These are phyloP conservation scores for Luperina testacea DNA, from an alignment of 2,888 invertebrate genomes.

Conservation along the genomic window DNA sequence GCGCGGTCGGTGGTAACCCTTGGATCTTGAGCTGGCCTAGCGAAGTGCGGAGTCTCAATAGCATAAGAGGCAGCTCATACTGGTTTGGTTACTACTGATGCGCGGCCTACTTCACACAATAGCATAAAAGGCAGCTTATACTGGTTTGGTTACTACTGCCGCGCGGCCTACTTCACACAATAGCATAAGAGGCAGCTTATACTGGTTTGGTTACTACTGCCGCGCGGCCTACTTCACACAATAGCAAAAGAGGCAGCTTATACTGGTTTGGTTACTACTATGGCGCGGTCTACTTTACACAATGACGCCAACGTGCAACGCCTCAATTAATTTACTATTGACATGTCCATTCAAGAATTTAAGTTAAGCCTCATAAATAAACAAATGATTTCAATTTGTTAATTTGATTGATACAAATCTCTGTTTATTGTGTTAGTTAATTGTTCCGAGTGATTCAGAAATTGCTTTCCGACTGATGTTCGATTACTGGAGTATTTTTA, in stretches of 20 bases:
- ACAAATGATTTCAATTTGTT: neutral
- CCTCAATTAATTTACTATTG: neutral
- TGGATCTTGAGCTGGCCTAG: neutral
- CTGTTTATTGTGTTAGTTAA: constrained; percentile 10
- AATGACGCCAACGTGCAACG: neutral
- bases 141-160: neutral
- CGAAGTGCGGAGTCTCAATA: neutral
- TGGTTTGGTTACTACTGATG: neutral
- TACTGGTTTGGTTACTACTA: neutral
- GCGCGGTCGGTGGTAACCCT: no score
- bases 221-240: no score
- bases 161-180: no score
- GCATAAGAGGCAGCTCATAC: neutral
- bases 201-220: neutral
- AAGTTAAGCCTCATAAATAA: neutral
- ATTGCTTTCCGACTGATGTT: constrained; percentile 21
- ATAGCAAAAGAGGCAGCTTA: neutral
- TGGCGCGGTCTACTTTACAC: no score
- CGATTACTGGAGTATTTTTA: constrained; percentile 21
- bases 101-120: no score
- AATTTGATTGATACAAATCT: neutral
- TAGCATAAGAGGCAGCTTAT: no score
- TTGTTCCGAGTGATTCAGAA: neutral
- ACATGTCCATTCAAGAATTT: neutral
- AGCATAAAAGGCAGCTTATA: no score